phyloP scores from a whole-genome alignment of 2,113 vertebrate species.

The Dicerorhinus sumatrensis region DNA sequence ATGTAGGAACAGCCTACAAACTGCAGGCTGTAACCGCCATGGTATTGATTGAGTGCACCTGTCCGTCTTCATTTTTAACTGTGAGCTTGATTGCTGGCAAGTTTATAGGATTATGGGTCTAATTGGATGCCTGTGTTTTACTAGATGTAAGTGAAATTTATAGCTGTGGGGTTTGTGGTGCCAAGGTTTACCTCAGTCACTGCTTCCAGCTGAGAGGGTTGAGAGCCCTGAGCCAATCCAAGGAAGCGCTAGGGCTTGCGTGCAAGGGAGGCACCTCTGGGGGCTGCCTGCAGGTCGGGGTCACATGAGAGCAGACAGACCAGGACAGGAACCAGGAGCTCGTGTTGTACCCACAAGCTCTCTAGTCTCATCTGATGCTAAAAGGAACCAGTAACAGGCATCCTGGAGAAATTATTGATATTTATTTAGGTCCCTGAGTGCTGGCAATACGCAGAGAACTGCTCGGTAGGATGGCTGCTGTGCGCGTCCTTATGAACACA shows the following conservation, averaged over 20 bases:
- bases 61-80: slow-evolving; percentile 85
- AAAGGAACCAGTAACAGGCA: slow-evolving; percentile 10
- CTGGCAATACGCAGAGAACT: background rate
- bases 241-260: background rate
- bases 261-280: background rate
- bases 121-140: slow-evolving; percentile 89
- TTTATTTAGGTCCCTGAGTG: slow-evolving; percentile 11
- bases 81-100: slow-evolving; percentile 87
- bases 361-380: slow-evolving; percentile 42
- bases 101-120: slow-evolving; percentile 89
- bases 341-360: accelerated
- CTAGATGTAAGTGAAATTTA: slow-evolving; percentile 87
- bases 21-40: slow-evolving; percentile 82
- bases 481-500: background rate
- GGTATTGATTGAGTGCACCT: slow-evolving; percentile 88
- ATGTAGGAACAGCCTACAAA: slow-evolving; percentile 75
- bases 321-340: background rate
- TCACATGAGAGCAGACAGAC: slow-evolving; percentile 40
- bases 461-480: background rate
- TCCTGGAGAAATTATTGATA: slow-evolving; percentile 57
- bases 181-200: slow-evolving; percentile 64
- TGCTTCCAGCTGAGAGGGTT: background rate
- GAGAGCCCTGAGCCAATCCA: slow-evolving; percentile 6
- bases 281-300: background rate
- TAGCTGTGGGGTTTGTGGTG: slow-evolving; percentile 73